These are phyloP conservation scores for Puma concolor DNA, from an alignment of 2,113 vertebrate species.

Conservation along the genomic window DNA sequence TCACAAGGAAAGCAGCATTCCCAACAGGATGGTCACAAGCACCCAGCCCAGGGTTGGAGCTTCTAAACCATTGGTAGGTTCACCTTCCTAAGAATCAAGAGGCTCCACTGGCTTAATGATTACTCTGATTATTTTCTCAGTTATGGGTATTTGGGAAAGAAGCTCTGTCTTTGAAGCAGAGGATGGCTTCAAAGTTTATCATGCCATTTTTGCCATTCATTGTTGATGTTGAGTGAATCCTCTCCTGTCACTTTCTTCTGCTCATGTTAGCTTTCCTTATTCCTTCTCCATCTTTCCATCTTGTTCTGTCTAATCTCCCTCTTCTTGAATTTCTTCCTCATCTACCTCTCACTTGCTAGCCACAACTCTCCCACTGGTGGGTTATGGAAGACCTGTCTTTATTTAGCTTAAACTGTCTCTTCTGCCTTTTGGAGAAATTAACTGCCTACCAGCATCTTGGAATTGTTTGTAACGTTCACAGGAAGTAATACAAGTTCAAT, in stretches of 20 bases:
- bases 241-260: neutral
- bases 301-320: neutral
- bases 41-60: neutral
- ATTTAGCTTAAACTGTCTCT: neutral
- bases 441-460: neutral
- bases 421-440: neutral
- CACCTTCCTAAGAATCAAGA: neutral
- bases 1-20: neutral
- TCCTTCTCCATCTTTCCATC: neutral
- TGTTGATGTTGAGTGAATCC: neutral
- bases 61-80: neutral
- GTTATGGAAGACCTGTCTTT: neutral
- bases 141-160: constrained; percentile 30
- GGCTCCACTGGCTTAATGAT: neutral
- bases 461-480: neutral
- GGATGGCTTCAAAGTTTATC: neutral
- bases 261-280: neutral
- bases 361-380: neutral
- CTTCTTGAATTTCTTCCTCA: neutral
- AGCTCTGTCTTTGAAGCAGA: neutral
- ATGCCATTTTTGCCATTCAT: rapidly evolving
- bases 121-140: neutral
- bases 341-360: rapidly evolving
- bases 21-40: neutral
- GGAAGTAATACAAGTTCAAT: neutral